Conservation (phyloP, 2,888 invertebrate species). For the Ommatoiulus sabulosus region DNA sequence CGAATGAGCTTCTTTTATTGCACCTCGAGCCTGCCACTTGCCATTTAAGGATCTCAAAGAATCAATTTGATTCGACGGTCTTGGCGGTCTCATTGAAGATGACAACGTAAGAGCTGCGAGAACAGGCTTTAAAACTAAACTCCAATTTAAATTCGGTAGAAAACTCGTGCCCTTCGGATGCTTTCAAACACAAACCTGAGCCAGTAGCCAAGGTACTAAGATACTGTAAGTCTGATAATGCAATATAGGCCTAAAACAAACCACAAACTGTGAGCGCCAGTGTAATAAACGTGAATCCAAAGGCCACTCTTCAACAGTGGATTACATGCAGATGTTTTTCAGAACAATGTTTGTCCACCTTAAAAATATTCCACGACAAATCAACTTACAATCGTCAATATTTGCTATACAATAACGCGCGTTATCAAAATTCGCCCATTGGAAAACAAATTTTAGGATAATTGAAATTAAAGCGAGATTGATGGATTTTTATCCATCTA, state of each 20-base stretch:
- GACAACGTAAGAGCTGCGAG: neutral
- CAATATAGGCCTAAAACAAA: neutral
- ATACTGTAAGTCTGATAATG: neutral
- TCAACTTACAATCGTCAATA: too few species aligned
- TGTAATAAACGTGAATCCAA: neutral
- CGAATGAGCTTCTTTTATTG: conserved; percentile 4
- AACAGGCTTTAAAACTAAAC: conserved; percentile 9
- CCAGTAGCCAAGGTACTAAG: neutral
- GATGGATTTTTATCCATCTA: too few species aligned
- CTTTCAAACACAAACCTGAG: neutral
- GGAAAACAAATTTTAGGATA: too few species aligned
- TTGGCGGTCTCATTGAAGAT: neutral
- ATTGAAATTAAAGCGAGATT: too few species aligned
- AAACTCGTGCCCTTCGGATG: neutral
- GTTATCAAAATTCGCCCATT: too few species aligned
- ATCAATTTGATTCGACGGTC: conserved; percentile 9
- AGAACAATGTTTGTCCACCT: too few species aligned
- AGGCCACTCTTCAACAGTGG: too few species aligned
- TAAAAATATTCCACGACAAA: too few species aligned
- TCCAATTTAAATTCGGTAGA: conserved; percentile 27
- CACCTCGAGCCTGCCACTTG: neutral
- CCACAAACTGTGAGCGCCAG: neutral
- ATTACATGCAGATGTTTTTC: too few species aligned
- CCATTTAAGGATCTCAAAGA: conserved; percentile 6
- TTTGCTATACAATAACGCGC: too few species aligned